A percentile compares a stretch with the other conserved stretches of the same genome.
These are phyloP conservation scores for Brachionus paranguensis DNA, from an alignment of 1,140 invertebrate genomes.

Conservation along the genomic window DNA sequence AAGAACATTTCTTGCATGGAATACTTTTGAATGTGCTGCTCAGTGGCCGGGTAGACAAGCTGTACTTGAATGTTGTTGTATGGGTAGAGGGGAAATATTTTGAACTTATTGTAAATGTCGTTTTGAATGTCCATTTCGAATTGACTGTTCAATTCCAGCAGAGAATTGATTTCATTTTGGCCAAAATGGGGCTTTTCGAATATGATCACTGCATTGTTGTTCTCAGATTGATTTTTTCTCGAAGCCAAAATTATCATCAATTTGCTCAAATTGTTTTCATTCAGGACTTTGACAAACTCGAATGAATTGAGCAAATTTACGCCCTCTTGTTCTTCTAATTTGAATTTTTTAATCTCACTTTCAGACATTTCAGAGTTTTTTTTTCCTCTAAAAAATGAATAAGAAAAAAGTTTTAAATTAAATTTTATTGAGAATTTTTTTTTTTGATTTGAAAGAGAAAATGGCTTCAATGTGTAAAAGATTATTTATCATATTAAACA, in stretches of 20 bases:
- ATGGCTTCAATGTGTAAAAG: no score
- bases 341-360: background rate
- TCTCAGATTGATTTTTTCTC: constrained; percentile 38
- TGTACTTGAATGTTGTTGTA: constrained; percentile 64
- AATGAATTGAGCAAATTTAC: constrained; percentile 45
- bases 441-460: no score
- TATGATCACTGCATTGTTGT: constrained; percentile 65
- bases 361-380: background rate
- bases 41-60: constrained; percentile 82
- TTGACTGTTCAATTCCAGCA: constrained; percentile 61
- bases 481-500: no score
- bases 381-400: no score
- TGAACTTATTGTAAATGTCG: constrained; percentile 43
- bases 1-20: constrained; percentile 66
- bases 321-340: background rate
- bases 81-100: constrained; percentile 38
- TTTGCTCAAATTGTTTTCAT: constrained; percentile 67
- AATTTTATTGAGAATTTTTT: no score
- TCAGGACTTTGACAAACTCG: constrained; percentile 54
- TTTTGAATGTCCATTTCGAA: constrained; percentile 54
- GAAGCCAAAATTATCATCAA: constrained; percentile 56
- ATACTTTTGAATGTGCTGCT: constrained; percentile 83
- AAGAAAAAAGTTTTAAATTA: no score
- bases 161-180: constrained; percentile 60
- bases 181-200: constrained; percentile 78